These are phyloP conservation scores for Lepus europaeus DNA, from an alignment of 2,113 vertebrate genomes.

Conservation along the genomic window DNA sequence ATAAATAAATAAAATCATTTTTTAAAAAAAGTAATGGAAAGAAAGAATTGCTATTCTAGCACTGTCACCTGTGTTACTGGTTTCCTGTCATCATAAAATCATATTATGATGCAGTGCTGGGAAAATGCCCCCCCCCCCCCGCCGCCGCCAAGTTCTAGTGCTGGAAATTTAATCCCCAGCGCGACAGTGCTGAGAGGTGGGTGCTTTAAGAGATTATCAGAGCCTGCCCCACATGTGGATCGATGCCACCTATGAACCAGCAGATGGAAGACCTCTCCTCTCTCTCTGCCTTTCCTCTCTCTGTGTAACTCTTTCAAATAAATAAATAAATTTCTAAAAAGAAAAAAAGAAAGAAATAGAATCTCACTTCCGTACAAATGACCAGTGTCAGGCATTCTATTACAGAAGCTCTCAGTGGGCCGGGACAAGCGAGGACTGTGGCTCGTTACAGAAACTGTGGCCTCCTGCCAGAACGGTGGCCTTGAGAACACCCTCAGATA, in stretches of 20 bases:
- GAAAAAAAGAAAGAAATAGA: neutral
- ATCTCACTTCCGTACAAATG: neutral
- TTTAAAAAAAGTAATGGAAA: neutral
- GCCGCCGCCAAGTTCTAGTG: neutral
- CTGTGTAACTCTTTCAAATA: no score
- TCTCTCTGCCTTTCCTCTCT: no score
- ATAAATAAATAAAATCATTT: no score
- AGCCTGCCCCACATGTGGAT: neutral
- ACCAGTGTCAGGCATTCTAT: neutral
- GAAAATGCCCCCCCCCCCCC: no score
- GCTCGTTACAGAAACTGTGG: conserved; percentile 8
- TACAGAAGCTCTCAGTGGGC: neutral
- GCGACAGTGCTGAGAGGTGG: neutral
- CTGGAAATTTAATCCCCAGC: neutral
- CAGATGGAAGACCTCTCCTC: no score
- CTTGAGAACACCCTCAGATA: conserved; percentile 4
- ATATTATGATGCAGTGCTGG: no score
- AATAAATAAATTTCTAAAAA: no score
- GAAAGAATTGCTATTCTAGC: neutral
- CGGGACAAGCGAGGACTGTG: neutral
- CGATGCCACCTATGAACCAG: neutral
- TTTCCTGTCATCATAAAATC: conserved; percentile 36
- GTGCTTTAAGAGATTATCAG: neutral
- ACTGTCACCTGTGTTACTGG: neutral
- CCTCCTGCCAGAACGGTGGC: neutral